A percentile compares a stretch with the other conserved stretches of the same genome.
Conservation (phyloP, 2,888 invertebrate species). For the Nysson spinosus region DNA sequence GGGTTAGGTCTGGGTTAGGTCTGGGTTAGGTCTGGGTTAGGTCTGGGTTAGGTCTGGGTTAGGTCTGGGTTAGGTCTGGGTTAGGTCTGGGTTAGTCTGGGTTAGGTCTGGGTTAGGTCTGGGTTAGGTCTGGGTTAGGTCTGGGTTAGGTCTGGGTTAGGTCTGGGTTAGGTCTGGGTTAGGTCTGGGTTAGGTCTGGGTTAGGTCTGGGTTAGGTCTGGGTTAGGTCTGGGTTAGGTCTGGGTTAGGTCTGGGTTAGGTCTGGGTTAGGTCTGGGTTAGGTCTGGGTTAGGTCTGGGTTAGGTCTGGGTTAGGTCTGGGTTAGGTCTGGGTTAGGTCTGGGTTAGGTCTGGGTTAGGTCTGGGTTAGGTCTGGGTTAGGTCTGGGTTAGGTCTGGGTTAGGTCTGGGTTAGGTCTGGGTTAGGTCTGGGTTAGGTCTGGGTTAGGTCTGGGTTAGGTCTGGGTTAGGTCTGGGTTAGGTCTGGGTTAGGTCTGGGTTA, state of each 20-base stretch:
- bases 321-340: neutral
- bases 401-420: neutral
- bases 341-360: neutral
- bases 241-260: neutral
- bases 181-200: neutral
- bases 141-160: neutral
- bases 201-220: neutral
- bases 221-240: neutral
- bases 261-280: neutral
- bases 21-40: slow-evolving; percentile 2
- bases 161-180: neutral
- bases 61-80: slow-evolving; percentile 2
- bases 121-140: neutral
- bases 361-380: neutral
- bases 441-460: neutral
- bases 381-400: neutral
- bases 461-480: neutral
- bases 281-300: neutral
- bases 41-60: neutral
- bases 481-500: slow-evolving; percentile 1
- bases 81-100: neutral
- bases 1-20: slow-evolving; percentile 2
- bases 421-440: slow-evolving; percentile 1
- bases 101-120: neutral
- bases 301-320: neutral